Conservation (phyloP, 2,113 vertebrate genomes). For the Clinocottus analis region DNA sequence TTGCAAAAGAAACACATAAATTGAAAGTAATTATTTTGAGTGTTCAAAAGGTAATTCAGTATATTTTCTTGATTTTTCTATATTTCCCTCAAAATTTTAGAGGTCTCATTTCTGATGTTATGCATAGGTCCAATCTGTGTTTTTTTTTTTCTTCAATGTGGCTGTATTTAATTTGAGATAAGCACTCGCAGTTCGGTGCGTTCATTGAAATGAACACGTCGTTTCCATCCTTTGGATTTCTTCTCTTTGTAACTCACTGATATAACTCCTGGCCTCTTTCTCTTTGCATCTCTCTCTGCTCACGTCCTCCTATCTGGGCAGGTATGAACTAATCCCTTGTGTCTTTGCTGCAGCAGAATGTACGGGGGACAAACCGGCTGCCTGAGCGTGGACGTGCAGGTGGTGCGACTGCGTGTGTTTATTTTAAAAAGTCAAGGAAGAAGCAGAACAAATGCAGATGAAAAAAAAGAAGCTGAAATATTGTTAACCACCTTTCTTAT, state of each 20-base stretch:
- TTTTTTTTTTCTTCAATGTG: not conserved
- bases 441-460: not conserved
- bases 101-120: not conserved
- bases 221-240: not conserved
- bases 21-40: not conserved
- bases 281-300: conserved; percentile 19
- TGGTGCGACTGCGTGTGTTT: conserved; percentile 10
- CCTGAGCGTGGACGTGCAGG: conserved; percentile 12
- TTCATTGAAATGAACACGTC: not conserved
- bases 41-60: not conserved
- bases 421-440: conserved; percentile 4
- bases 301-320: conserved; percentile 31
- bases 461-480: not conserved
- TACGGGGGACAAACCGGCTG: conserved; percentile 42
- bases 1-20: not conserved
- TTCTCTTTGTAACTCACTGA: conserved; percentile 5
- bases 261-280: conserved; percentile 35
- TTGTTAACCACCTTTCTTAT: not conserved
- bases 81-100: not conserved
- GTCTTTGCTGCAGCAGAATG: conserved; percentile 39
- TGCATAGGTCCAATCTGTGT: not conserved
- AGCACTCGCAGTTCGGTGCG: not conserved
- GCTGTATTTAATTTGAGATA: not conserved
- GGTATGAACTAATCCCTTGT: conserved; percentile 55
- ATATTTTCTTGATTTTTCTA: not conserved